These are phyloP conservation scores for Atta texana DNA, from an alignment of 1,140 invertebrate species.

Conservation along the genomic window DNA sequence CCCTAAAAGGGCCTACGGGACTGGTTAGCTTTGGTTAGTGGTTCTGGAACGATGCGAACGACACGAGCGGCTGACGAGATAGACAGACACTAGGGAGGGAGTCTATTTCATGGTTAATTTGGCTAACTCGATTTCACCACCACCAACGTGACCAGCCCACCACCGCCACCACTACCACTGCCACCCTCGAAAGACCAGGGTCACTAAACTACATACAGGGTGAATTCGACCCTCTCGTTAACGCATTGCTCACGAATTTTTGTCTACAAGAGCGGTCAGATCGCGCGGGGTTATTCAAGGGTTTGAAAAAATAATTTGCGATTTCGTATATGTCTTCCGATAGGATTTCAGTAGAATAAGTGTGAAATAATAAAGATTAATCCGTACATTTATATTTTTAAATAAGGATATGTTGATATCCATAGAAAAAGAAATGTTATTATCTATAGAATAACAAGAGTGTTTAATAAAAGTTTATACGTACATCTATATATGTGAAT, in stretches of 20 bases:
- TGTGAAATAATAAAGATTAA: constrained; percentile 10
- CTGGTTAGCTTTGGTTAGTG: constrained; percentile 78
- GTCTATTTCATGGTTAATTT: constrained; percentile 87
- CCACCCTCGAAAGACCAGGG: constrained; percentile 75
- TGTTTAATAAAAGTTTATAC: background rate
- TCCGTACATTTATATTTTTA: background rate
- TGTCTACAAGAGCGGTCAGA: constrained; percentile 21
- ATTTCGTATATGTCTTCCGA: constrained; percentile 6
- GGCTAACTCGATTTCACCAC: constrained; percentile 84
- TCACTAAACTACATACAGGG: constrained; percentile 78
- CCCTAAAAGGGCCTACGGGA: constrained; percentile 76
- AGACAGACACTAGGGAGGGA: constrained; percentile 83
- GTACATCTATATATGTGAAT: background rate
- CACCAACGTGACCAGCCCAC: constrained; percentile 71
- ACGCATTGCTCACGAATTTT: constrained; percentile 61
- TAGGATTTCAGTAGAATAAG: background rate
- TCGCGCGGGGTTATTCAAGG: constrained; percentile 2
- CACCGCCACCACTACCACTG: constrained; percentile 60
- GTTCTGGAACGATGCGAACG: constrained; percentile 77
- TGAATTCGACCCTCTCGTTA: constrained; percentile 70
- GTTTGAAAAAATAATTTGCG: constrained; percentile 29
- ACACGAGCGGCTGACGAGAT: constrained; percentile 79
- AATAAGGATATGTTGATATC: background rate
- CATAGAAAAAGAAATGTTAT: background rate
- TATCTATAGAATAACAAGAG: background rate